Percentiles rank a stretch among this genome's conserved stretches.
phyloP scores from a whole-genome alignment of 2,888 invertebrate species.

The Gymnocheta viridis region DNA sequence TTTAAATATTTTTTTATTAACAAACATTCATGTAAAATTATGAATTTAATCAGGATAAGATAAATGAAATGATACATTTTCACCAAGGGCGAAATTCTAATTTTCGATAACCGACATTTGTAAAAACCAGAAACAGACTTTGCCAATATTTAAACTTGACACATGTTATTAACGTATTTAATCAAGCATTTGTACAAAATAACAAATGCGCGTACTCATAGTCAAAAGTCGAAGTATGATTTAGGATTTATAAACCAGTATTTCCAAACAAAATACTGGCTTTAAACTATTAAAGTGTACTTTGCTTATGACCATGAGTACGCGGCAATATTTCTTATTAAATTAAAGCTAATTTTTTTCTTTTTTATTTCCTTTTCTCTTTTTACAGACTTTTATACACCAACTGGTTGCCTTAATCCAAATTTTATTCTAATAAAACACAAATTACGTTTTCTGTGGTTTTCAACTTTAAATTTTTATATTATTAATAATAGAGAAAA shows the following conservation, averaged over 20 bases:
- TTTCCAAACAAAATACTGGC: too few relatives aligned
- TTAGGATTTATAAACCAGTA: too few relatives aligned
- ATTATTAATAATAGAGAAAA: neutral
- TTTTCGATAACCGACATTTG: neutral
- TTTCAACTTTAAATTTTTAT: constrained; percentile 31
- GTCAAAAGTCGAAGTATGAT: too few relatives aligned
- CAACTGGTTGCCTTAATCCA: constrained; percentile 68
- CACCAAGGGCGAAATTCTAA: neutral
- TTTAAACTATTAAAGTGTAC: too few relatives aligned
- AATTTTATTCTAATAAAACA: constrained; percentile 57
- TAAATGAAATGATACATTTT: too few relatives aligned
- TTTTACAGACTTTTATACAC: constrained; percentile 66
- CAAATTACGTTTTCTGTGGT: constrained; percentile 21
- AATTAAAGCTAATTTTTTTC: neutral
- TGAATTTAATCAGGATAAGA: too few relatives aligned
- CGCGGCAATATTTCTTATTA: neutral
- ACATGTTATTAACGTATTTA: too few relatives aligned
- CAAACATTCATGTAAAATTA: too few relatives aligned
- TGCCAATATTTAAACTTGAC: neutral
- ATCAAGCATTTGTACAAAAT: too few relatives aligned
- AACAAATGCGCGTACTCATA: too few relatives aligned
- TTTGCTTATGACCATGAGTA: too few relatives aligned
- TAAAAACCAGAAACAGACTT: neutral
- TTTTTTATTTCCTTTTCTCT: neutral
- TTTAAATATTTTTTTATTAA: too few relatives aligned